Percentiles rank a stretch among this genome's conserved stretches.
Conservation (phyloP, 2,113 vertebrate species). For the Saiga tatarica region DNA sequence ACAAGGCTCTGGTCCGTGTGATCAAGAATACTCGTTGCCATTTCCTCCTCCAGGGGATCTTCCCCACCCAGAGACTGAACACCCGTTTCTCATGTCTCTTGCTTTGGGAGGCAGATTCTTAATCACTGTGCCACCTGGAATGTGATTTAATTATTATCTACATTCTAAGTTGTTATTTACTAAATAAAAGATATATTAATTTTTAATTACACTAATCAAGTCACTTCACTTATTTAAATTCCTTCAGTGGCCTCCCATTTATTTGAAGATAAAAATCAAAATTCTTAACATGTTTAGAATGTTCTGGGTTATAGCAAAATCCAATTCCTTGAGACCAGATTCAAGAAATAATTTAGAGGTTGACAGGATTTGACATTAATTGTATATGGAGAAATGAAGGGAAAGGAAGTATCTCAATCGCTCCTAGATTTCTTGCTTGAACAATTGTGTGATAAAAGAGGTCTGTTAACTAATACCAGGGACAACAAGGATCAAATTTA, state of each 20-base stretch:
- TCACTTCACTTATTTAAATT: neutral
- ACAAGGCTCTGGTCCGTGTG: too few relatives aligned
- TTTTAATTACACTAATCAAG: neutral
- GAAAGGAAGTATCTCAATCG: neutral
- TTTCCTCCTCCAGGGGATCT: neutral
- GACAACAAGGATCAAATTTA: neutral
- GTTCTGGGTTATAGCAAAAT: neutral
- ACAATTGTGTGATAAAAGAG: neutral
- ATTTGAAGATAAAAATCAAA: neutral
- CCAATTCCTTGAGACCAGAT: neutral
- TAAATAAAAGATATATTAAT: neutral
- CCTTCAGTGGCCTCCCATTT: neutral
- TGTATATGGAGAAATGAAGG: neutral
- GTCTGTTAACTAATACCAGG: neutral
- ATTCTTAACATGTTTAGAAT: neutral
- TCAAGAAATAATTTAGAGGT: neutral
- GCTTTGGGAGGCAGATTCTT: neutral
- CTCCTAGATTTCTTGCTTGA: neutral
- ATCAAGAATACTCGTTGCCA: neutral
- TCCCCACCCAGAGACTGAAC: neutral
- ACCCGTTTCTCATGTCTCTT: accelerated
- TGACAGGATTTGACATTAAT: neutral
- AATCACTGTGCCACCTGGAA: neutral
- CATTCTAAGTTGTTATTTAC: neutral
- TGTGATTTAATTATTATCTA: neutral